Percentiles rank a stretch among this genome's conserved stretches.
phyloP scores from a whole-genome alignment of 2,797 vertebrate genomes.

The Urosaurus nigricauda region DNA sequence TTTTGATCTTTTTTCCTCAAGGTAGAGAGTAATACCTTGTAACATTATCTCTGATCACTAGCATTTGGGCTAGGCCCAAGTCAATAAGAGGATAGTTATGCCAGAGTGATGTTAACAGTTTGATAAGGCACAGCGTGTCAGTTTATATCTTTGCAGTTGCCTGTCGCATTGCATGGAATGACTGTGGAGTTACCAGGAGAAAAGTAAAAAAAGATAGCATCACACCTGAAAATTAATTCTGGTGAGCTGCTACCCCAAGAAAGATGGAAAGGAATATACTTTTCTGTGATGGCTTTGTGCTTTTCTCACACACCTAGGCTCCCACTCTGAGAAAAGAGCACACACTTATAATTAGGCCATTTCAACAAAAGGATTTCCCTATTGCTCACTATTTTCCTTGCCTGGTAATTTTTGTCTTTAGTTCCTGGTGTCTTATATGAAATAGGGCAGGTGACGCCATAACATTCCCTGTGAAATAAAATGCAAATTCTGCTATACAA shows the following conservation, averaged over 20 bases:
- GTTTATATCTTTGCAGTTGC: conserved; percentile 61
- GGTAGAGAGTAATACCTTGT: conserved; percentile 45
- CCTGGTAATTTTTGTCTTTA: conserved; percentile 29
- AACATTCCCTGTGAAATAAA: conserved; percentile 75
- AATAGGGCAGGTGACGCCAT: conserved; percentile 69
- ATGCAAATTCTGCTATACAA: conserved; percentile 75
- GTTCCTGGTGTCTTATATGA: conserved; percentile 58
- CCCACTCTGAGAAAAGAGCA: not conserved
- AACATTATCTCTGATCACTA: conserved; percentile 57
- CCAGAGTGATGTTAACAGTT: conserved; percentile 38
- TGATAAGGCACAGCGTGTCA: conserved; percentile 55
- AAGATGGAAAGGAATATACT: not conserved
- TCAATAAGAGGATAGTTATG: conserved; percentile 48
- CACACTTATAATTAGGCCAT: not conserved
- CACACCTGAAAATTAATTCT: conserved; percentile 61
- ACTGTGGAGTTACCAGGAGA: conserved; percentile 65
- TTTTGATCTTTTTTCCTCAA: conserved; percentile 64
- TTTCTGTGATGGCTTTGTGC: not conserved
- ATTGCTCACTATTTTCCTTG: not conserved
- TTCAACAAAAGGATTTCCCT: conserved; percentile 22
- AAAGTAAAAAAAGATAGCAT: conserved; percentile 36
- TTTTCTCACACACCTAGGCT: not conserved
- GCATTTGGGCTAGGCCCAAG: conserved; percentile 56
- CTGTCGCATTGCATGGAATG: conserved; percentile 65
- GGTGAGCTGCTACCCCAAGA: not conserved